Conservation (phyloP, 2,113 vertebrate species). For the Zingel zingel region DNA sequence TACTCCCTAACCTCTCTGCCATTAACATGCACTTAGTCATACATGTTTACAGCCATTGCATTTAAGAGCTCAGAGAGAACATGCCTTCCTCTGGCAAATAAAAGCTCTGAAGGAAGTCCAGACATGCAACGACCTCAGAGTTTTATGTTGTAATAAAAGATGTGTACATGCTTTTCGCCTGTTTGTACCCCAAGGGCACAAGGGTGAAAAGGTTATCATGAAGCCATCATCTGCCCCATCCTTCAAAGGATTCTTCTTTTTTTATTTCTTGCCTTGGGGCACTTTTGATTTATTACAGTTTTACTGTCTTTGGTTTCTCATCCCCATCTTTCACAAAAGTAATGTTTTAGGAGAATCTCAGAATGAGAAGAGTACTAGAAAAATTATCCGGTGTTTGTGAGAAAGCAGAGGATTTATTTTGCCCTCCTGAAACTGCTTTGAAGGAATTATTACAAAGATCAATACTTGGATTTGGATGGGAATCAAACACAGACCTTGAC, state of each 20-base stretch:
- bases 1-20: slow-evolving; percentile 60
- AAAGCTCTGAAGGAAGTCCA: slow-evolving; percentile 74
- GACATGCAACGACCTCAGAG: slow-evolving; percentile 71
- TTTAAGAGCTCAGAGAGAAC: slow-evolving; percentile 76
- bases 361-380: background rate
- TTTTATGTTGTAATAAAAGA: slow-evolving; percentile 85
- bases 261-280: slow-evolving; percentile 37
- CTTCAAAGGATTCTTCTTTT: slow-evolving; percentile 66
- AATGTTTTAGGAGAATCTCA: slow-evolving; percentile 50
- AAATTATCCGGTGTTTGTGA: slow-evolving; percentile 50
- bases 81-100: slow-evolving; percentile 73
- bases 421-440: slow-evolving; percentile 58
- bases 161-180: slow-evolving; percentile 82
- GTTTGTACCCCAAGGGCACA: slow-evolving; percentile 63
- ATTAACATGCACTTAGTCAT: slow-evolving; percentile 78
- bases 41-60: slow-evolving; percentile 71
- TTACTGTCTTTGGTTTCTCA: slow-evolving; percentile 55
- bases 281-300: slow-evolving; percentile 61
- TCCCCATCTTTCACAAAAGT: slow-evolving; percentile 29
- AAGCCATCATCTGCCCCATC: slow-evolving; percentile 56
- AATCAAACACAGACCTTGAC: slow-evolving; percentile 69
- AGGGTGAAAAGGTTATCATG: slow-evolving; percentile 83
- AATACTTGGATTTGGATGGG: slow-evolving; percentile 68
- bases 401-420: slow-evolving; percentile 52
- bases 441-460: slow-evolving; percentile 69